Evolutionary conservation across 1,140 invertebrate species (phyloP).

Genomic region (Drosophila mayri): DNA sequence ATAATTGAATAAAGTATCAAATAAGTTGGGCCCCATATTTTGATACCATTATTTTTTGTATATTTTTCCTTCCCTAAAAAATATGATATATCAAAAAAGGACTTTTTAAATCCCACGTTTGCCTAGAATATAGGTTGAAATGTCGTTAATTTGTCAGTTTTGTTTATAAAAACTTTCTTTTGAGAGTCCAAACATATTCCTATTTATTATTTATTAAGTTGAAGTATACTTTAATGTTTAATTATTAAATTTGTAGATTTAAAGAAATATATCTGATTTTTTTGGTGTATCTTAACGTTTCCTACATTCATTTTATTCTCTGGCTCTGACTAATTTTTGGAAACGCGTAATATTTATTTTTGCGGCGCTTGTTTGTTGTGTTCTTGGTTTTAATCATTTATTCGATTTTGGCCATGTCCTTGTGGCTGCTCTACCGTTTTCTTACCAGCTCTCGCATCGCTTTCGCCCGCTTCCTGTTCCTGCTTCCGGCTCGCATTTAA

Average conservation of each 20-base stretch:
- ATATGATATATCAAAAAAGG: no score
- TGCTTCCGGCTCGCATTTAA: conserved; percentile 42
- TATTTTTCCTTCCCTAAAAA: no score
- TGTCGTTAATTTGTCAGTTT: no score
- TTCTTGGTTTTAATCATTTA: conserved; percentile 40
- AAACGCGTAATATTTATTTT: conserved; percentile 27
- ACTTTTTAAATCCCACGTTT: no score
- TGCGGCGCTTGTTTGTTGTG: conserved; percentile 25
- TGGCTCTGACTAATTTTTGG: conserved; percentile 46
- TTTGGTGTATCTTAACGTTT: conserved; percentile 14
- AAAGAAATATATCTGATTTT: background rate
- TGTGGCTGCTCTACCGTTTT: background rate
- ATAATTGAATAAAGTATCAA: no score
- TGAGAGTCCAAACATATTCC: background rate
- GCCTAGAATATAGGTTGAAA: no score
- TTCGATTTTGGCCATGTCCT: conserved; percentile 21
- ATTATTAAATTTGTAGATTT: background rate
- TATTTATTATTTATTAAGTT: background rate
- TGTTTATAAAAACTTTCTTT: no score
- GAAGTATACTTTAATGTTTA: no score
- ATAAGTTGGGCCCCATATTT: no score
- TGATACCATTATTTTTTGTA: no score
- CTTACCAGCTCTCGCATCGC: background rate
- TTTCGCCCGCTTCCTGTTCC: conserved; percentile 4
- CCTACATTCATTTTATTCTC: conserved; percentile 2